Percentiles rank a stretch among this genome's conserved stretches.
phyloP scores from a whole-genome alignment of 2,113 vertebrate species.

The Albula goreensis region DNA sequence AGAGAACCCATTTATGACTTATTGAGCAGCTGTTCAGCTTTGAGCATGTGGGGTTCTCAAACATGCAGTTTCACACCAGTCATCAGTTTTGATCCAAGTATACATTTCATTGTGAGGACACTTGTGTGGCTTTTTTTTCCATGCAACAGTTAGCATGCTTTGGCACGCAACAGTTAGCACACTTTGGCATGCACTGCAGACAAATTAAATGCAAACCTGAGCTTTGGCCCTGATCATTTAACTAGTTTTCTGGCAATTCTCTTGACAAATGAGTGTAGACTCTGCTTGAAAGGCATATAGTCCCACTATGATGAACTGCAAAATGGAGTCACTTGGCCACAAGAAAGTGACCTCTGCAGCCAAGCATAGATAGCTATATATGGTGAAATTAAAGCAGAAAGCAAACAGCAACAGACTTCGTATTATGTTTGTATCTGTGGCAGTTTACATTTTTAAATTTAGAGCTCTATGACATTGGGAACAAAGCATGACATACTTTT shows the following conservation, averaged over 20 bases:
- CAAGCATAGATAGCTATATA: not conserved
- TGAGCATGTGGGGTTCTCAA: not conserved
- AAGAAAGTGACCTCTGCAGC: not conserved
- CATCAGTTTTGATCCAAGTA: not conserved
- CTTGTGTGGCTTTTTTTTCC: too few relatives aligned
- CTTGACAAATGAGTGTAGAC: not conserved
- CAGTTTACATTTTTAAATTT: not conserved
- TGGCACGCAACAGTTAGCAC: not conserved
- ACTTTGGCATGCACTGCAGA: too few relatives aligned
- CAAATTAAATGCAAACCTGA: not conserved
- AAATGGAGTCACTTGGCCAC: conserved; percentile 6
- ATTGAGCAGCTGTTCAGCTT: not conserved
- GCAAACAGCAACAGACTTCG: not conserved
- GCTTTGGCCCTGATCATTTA: not conserved
- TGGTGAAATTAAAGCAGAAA: not conserved
- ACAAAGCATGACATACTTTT: too few relatives aligned
- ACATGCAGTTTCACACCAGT: conserved; percentile 14
- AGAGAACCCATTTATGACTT: not conserved
- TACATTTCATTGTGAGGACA: not conserved
- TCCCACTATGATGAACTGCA: not conserved
- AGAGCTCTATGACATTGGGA: not conserved
- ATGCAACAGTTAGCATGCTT: not conserved
- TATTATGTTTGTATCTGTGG: not conserved
- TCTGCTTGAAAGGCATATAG: not conserved
- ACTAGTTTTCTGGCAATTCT: not conserved